Evolutionary conservation across 2,797 vertebrate genomes (phyloP).

Genomic region (Myotis pilosus): DNA sequence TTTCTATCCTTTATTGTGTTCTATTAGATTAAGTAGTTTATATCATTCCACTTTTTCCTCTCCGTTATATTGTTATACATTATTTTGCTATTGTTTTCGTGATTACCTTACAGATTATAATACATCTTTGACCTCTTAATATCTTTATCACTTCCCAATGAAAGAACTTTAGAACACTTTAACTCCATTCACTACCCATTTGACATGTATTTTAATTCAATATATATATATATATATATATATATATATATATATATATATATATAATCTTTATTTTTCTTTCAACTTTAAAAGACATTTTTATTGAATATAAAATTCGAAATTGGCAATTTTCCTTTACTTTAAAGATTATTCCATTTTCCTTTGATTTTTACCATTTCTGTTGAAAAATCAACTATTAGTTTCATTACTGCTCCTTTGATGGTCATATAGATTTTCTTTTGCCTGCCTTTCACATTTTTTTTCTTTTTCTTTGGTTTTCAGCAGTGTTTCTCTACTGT

Average conservation of each 20-base stretch:
- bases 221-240: not conserved
- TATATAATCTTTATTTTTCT: not conserved
- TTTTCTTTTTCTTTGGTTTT: not conserved
- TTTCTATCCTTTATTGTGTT: not conserved
- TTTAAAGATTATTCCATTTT: not conserved
- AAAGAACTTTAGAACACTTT: not conserved
- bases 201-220: not conserved
- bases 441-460: not conserved
- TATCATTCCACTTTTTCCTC: not conserved
- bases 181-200: not conserved
- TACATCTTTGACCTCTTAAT: not conserved
- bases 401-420: not conserved
- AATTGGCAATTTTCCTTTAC: not conserved
- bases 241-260: not conserved
- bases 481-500: not conserved
- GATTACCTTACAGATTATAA: not conserved
- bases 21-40: not conserved
- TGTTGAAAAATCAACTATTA: not conserved
- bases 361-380: not conserved
- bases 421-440: not conserved
- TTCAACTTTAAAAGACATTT: not conserved
- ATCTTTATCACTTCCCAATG: not conserved
- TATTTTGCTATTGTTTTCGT: not conserved
- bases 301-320: constrained; percentile 23
- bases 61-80: not conserved